Evolutionary conservation across 2,888 invertebrate species (phyloP).

Genomic region (Acrobasis consociella): DNA sequence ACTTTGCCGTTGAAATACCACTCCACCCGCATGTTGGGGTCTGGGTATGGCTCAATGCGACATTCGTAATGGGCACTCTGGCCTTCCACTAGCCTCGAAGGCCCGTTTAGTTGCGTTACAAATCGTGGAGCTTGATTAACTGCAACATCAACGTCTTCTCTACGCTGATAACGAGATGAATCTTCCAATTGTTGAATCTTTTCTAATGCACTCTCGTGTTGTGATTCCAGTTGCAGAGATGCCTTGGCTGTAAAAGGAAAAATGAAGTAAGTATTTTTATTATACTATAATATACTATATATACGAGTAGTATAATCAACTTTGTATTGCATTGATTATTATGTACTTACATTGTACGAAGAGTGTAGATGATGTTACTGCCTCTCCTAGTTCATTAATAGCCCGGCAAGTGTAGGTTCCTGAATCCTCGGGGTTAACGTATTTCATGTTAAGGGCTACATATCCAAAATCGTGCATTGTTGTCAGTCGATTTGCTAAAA

Average conservation of each 20-base stretch:
- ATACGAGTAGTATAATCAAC: too few species aligned
- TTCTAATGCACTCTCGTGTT: conserved; percentile 93
- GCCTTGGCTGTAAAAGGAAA: conserved; percentile 87
- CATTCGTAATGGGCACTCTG: conserved; percentile 97
- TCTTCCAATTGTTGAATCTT: conserved; percentile 95
- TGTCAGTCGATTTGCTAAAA: conserved; percentile 91
- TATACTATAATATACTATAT: not conserved
- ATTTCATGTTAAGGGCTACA: conserved; percentile 96
- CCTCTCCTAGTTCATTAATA: conserved; percentile 95
- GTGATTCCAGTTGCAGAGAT: conserved; percentile 92
- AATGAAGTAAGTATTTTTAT: conserved; percentile 23
- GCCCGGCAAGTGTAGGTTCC: conserved; percentile 98
- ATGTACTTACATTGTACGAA: conserved; percentile 90
- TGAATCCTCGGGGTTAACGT: conserved; percentile 97
- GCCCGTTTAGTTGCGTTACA: conserved; percentile 92
- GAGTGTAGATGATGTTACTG: conserved; percentile 96
- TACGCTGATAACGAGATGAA: conserved; percentile 88
- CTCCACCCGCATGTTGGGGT: conserved; percentile 93
- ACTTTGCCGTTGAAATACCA: conserved; percentile 97
- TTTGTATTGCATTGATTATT: too few species aligned
- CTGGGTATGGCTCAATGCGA: conserved; percentile 95
- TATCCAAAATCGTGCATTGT: conserved; percentile 99
- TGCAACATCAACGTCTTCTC: conserved; percentile 90
- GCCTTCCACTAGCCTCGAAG: conserved; percentile 91
- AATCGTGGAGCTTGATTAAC: conserved; percentile 93